Base-by-base conservation (phyloP, 1,140 invertebrate genomes). In the Aphidius gifuensis region DNA sequence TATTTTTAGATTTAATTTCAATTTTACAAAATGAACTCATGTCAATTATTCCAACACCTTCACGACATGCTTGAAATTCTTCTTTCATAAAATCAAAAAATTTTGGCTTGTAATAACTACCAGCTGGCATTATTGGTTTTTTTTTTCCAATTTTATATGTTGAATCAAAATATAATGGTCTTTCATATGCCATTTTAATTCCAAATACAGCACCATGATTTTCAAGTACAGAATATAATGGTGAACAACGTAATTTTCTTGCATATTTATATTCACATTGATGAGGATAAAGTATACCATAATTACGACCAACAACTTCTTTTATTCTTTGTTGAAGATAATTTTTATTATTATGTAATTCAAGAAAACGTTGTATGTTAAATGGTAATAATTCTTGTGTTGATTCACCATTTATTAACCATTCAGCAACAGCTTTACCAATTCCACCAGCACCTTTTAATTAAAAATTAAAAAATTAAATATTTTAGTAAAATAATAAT, bases 1-100 rank as follows among this genome's bases (percentile, higher is more conserved):
- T 72, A 5, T 83, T 84, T 61, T 80, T 77, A 32, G 85, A 85
- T 79, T 84, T 88, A 48, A 93, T 84, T 81, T 91, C 87, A 66
- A 92, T 87, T 78, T 94, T 94, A 32, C 90, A 88, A 81, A 93
- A 93, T 7, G 89, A 92, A 43, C 90, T 92, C 86, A 93, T 93
- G 75, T 94, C 92, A 64, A 92, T 87, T 44, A 94, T 82, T 64
- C 89, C 89, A 42, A 92, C 90, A 43, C 87, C 83, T 80, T 92
- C 89, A 58, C 88, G 81, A 71, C 90, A 92, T 4, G 91, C 90
- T 69, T 85, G 78, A 80, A 92, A 93, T 77, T 94, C 92, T 68
- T 87, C 83, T 66, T 84, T 81, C 68, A 92, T 88, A 69, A 83
- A 84, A 65, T 90, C 84, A 74, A 93, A 92, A 84, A 92, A 94